These are phyloP conservation scores for Falco cherrug DNA, from an alignment of 2,797 vertebrate species.

Conservation along the genomic window DNA sequence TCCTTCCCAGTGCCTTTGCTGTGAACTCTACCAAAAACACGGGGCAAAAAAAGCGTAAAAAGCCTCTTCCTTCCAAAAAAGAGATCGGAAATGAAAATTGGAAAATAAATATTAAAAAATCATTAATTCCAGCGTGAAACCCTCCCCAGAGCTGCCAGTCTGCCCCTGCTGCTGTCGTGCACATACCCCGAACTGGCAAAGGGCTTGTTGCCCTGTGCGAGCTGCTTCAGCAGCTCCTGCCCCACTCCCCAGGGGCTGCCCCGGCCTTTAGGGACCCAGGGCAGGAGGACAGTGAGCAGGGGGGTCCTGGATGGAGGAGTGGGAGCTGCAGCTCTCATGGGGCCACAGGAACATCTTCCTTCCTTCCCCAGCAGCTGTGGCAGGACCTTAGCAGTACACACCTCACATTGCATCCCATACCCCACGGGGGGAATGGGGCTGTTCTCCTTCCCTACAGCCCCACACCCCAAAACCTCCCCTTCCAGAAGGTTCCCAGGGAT, in stretches of 20 bases:
- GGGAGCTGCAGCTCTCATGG: not conserved
- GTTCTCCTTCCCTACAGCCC: not conserved
- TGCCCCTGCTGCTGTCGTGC: not conserved
- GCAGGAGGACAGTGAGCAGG: not conserved
- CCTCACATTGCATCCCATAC: not conserved
- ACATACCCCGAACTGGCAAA: not conserved
- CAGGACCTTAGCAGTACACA: not conserved
- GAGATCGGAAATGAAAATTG: not conserved
- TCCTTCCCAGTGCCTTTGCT: not conserved
- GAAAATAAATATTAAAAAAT: not conserved
- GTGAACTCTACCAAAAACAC: not conserved
- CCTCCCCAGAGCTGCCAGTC: not conserved
- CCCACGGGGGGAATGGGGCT: accelerated
- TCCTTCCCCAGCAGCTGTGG: accelerated
- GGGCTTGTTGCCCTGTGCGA: not conserved
- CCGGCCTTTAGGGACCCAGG: not conserved
- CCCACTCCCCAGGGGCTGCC: not conserved
- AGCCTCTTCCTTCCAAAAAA: not conserved
- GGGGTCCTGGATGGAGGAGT: not conserved
- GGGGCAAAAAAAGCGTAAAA: accelerated
- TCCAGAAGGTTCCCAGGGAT: accelerated
- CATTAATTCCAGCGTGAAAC: not conserved
- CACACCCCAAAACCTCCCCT: not conserved
- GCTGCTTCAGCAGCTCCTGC: not conserved
- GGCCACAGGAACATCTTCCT: not conserved